These are phyloP conservation scores for Sciurus vulgaris DNA, from an alignment of 2,797 vertebrate species.

Conservation along the genomic window DNA sequence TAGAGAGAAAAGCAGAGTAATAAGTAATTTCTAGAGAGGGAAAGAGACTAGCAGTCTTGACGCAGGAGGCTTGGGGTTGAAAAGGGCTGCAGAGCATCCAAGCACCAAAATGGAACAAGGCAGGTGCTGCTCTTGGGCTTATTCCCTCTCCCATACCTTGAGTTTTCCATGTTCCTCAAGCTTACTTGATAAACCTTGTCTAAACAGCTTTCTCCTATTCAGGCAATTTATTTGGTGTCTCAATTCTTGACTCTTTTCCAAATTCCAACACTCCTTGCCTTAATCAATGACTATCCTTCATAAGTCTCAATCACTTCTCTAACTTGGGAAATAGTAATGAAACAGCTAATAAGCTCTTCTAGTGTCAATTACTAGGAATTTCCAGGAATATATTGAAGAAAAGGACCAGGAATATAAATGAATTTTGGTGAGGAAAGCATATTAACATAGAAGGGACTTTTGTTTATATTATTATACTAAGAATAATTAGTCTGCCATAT, in stretches of 20 bases:
- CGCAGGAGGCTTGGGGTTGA: rapidly evolving
- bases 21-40: too few relatives aligned
- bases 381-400: not conserved
- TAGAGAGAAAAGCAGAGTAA: not conserved
- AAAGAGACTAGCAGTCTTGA: too few relatives aligned
- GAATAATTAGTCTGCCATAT: not conserved
- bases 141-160: rapidly evolving
- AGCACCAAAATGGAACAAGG: rapidly evolving
- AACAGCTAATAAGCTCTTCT: not conserved
- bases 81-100: rapidly evolving
- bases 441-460: not conserved
- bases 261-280: not conserved
- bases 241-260: not conserved
- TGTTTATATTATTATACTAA: not conserved
- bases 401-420: not conserved
- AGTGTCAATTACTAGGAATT: not conserved
- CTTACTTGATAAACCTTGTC: not conserved
- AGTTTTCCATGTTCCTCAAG: rapidly evolving
- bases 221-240: not conserved
- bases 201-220: too few relatives aligned
- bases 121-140: not conserved
- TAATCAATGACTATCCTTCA: not conserved
- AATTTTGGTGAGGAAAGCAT: not conserved
- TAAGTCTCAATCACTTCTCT: not conserved
- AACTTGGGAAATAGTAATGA: conserved; percentile 6